These are phyloP conservation scores for Xestia ashworthii DNA, from an alignment of 2,888 invertebrate species.

Conservation along the genomic window DNA sequence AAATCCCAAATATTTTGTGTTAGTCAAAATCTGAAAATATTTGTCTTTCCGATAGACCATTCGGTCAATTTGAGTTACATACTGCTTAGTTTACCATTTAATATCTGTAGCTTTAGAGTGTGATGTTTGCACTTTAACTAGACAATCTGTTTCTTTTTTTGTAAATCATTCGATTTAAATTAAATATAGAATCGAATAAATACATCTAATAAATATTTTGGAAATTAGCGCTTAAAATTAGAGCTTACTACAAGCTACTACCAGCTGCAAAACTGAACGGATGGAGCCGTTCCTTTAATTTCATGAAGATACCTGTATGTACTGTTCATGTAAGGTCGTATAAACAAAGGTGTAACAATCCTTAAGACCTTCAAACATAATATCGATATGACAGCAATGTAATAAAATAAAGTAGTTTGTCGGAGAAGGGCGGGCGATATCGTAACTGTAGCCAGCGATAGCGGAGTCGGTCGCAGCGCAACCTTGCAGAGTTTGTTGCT, in stretches of 20 bases:
- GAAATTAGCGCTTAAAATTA: neutral
- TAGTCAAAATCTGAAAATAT: slow-evolving; percentile 3
- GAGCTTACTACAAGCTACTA: neutral
- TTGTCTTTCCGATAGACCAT: neutral
- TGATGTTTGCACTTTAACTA: neutral
- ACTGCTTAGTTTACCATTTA: neutral
- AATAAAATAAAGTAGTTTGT: slow-evolving; percentile 86
- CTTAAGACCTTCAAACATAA: slow-evolving; percentile 81
- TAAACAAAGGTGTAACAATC: slow-evolving; percentile 65
- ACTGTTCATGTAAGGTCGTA: slow-evolving; percentile 35
- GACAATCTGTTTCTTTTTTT: neutral
- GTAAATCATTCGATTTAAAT: neutral
- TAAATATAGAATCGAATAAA: neutral
- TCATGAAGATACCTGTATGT: slow-evolving; percentile 9
- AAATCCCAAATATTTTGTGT: slow-evolving; percentile 11
- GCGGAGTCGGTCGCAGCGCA: slow-evolving; percentile 84
- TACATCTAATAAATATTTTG: neutral
- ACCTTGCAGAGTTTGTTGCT: slow-evolving; percentile 90
- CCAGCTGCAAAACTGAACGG: neutral
- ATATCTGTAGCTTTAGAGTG: neutral
- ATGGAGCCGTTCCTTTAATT: slow-evolving; percentile 3
- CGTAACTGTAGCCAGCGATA: slow-evolving; percentile 86
- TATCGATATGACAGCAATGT: slow-evolving; percentile 84
- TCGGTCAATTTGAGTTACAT: neutral
- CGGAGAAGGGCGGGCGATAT: slow-evolving; percentile 89